A percentile compares a stretch with the other conserved stretches of the same genome.
Evolutionary conservation across 2,797 vertebrate genomes (phyloP).

Genomic region (Phyllotis vaccarum): DNA sequence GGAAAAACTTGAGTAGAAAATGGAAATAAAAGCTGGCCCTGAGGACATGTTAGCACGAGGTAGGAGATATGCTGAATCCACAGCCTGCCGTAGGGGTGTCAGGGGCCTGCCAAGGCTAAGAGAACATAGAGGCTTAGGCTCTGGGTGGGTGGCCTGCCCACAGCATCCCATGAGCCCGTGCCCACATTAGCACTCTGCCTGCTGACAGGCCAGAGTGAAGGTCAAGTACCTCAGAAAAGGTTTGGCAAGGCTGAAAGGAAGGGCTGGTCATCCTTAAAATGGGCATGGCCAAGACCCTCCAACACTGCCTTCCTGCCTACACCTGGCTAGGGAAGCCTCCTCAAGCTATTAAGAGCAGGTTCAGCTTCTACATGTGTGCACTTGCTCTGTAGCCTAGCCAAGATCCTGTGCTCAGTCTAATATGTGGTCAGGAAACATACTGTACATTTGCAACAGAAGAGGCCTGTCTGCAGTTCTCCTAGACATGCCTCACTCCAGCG

Average conservation of each 20-base stretch:
- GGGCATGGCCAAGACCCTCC: no score
- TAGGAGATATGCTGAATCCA: fast-evolving
- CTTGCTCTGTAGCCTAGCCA: not conserved
- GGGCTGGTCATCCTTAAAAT: not conserved
- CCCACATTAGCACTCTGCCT: not conserved
- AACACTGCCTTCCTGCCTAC: not conserved
- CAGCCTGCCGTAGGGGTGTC: not conserved
- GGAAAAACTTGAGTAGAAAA: not conserved
- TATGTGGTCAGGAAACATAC: not conserved
- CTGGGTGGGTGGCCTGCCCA: not conserved
- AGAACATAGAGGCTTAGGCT: not conserved
- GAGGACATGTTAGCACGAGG: fast-evolving
- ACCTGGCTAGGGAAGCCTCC: not conserved
- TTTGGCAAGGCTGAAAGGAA: not conserved
- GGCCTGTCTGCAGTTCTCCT: not conserved
- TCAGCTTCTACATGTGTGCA: not conserved
- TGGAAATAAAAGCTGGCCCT: not conserved
- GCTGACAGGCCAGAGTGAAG: not conserved
- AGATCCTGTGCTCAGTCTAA: not conserved
- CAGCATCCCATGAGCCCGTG: not conserved
- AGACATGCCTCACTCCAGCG: no score
- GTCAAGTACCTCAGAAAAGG: not conserved
- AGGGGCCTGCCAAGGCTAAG: not conserved
- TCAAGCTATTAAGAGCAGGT: not conserved
- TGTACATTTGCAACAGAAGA: no score